Conservation (phyloP, 2,888 invertebrate species). For the Andrena dorsata region DNA sequence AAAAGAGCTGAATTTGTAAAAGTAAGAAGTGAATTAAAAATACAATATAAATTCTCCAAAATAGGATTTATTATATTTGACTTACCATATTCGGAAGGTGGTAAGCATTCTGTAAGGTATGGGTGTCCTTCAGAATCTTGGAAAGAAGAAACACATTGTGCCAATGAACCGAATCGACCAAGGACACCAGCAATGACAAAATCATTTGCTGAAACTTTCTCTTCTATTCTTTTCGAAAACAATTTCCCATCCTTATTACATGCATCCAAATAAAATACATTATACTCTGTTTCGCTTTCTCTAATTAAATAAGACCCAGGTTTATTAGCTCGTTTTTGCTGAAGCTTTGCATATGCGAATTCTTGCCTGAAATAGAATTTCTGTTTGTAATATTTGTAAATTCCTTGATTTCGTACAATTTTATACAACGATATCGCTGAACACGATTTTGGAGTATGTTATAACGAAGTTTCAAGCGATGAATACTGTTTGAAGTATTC, state of each 20-base stretch:
- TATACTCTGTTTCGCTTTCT: constrained; percentile 92
- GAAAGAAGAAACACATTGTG: constrained; percentile 88
- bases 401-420: neutral
- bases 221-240: constrained; percentile 80
- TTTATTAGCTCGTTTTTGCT: constrained; percentile 91
- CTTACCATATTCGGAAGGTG: constrained; percentile 94
- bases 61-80: neutral
- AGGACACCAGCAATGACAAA: constrained; percentile 86
- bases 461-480: no score
- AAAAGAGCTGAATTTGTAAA: no score
- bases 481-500: no score
- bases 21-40: neutral
- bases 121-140: constrained; percentile 88
- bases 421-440: neutral
- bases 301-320: constrained; percentile 93
- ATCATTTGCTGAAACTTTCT: constrained; percentile 87
- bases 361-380: constrained; percentile 88
- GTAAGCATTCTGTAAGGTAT: constrained; percentile 91
- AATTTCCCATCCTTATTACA: constrained; percentile 88
- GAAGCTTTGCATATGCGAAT: constrained; percentile 93
- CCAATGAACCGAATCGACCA: constrained; percentile 87
- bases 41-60: neutral
- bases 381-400: neutral
- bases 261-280: constrained; percentile 93
- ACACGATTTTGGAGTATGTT: neutral